phyloP scores from a whole-genome alignment of 2,888 invertebrate genomes.

The Xiphydria camelus region DNA sequence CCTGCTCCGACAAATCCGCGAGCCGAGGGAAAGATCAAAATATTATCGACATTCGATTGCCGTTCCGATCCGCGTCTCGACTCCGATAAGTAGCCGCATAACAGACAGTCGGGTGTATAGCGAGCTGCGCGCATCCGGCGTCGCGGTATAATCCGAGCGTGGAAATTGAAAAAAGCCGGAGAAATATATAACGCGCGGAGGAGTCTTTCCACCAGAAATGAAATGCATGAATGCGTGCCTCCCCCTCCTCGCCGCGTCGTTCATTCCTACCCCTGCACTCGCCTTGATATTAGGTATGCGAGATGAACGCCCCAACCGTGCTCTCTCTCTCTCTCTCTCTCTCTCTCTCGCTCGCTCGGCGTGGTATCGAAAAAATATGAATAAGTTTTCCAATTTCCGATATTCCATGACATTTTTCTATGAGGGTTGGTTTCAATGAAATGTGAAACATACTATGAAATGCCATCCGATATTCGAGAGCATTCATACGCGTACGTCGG shows the following conservation, averaged over 20 bases:
- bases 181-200: conserved; percentile 18
- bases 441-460: conserved; percentile 52
- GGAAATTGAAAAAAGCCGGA: conserved; percentile 37
- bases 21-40: no score
- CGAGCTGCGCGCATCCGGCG: background rate
- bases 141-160: conserved; percentile 18
- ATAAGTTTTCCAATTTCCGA: conserved; percentile 58
- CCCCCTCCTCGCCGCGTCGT: conserved; percentile 13
- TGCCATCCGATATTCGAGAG: conserved; percentile 52
- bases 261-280: conserved; percentile 19
- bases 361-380: conserved; percentile 53
- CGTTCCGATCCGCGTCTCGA: background rate
- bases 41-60: no score
- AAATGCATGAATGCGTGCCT: conserved; percentile 35
- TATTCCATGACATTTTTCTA: conserved; percentile 55
- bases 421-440: conserved; percentile 52
- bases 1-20: no score
- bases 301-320: conserved; percentile 42
- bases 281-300: conserved; percentile 45
- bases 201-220: conserved; percentile 36
- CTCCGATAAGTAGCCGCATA: background rate
- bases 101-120: background rate
- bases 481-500: conserved; percentile 30
- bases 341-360: conserved; percentile 16
- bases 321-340: no score